A percentile compares a stretch with the other conserved stretches of the same genome.
phyloP scores from a whole-genome alignment of 2,113 vertebrate species.

The Ovis canadensis region DNA sequence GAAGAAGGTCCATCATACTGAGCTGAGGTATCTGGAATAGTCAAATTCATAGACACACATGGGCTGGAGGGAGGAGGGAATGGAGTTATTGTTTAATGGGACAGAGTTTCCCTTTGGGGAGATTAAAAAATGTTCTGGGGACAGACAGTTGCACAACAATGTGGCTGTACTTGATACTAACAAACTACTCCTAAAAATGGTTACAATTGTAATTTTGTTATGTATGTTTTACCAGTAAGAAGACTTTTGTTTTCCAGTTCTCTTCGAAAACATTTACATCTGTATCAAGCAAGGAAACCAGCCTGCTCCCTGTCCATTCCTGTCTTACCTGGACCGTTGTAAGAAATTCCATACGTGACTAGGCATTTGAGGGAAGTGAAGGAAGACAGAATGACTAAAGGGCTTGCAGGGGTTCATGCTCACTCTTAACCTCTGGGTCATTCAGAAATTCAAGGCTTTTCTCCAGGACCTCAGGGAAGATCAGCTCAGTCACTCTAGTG shows the following conservation, averaged over 20 bases:
- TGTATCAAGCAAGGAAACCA: background rate
- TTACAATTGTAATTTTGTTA: background rate
- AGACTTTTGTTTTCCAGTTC: background rate
- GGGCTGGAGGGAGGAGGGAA: background rate
- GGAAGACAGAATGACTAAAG: background rate
- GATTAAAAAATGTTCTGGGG: background rate
- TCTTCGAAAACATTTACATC: background rate
- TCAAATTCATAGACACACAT: background rate
- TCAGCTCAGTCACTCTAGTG: background rate
- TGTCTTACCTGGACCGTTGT: background rate
- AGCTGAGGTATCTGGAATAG: background rate
- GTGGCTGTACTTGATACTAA: background rate
- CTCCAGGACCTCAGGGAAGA: background rate
- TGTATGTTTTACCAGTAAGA: background rate
- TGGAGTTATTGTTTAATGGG: background rate
- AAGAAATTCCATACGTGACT: background rate
- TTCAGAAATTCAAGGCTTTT: background rate
- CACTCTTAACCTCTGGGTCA: background rate
- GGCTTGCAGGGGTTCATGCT: accelerated
- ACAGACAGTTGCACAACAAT: accelerated
- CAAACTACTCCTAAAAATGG: background rate
- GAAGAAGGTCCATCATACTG: background rate
- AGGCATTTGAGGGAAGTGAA: background rate
- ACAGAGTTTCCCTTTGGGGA: background rate
- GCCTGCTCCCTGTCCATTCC: background rate